These are phyloP conservation scores for Nasalis larvatus DNA, from an alignment of 2,113 vertebrate genomes.

Conservation along the genomic window DNA sequence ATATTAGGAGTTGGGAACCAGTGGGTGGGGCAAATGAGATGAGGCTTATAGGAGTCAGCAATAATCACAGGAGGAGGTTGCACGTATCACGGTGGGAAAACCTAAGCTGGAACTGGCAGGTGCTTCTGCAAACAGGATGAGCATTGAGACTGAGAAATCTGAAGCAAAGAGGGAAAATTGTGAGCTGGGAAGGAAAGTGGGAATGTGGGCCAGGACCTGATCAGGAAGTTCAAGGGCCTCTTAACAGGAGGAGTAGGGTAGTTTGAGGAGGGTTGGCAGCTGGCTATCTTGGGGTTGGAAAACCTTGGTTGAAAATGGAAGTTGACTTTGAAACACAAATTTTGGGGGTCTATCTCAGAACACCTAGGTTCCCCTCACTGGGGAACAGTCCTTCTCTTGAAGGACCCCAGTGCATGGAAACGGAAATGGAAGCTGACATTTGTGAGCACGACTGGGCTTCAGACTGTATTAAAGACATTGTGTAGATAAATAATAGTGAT, in stretches of 20 bases:
- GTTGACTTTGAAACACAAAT: background rate
- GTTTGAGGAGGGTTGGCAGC: background rate
- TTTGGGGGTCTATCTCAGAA: background rate
- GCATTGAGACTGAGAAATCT: background rate
- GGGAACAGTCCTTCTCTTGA: background rate
- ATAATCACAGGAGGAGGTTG: background rate
- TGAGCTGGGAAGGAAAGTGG: background rate
- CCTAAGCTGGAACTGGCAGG: background rate
- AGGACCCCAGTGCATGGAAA: background rate
- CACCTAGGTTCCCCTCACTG: background rate
- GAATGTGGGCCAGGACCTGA: background rate
- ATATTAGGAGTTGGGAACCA: background rate
- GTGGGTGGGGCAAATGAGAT: background rate
- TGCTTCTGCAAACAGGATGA: background rate
- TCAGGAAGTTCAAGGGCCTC: background rate
- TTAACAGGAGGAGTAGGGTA: background rate
- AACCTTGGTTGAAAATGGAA: background rate
- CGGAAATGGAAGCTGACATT: background rate
- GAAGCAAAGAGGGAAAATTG: background rate
- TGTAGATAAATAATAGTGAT: background rate
- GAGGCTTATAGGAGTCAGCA: background rate
- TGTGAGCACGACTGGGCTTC: background rate
- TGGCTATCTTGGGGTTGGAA: background rate
- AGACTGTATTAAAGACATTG: background rate
- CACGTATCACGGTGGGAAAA: background rate